phyloP scores from a whole-genome alignment of 2,888 invertebrate species.

The Electrophaes corylata region DNA sequence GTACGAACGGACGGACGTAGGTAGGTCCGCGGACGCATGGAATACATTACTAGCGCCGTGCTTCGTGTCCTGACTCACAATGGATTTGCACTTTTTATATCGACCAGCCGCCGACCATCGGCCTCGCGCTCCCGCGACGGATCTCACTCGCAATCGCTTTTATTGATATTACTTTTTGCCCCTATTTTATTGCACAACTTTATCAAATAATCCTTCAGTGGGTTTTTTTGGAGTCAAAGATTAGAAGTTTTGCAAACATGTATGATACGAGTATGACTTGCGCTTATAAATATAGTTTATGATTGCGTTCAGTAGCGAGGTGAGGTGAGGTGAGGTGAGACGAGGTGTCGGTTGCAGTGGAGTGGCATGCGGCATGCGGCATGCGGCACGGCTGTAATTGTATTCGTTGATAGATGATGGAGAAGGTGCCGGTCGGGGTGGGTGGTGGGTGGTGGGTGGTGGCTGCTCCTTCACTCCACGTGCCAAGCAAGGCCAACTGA shows the following conservation, averaged over 20 bases:
- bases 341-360: slow-evolving; percentile 2
- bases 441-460: too few relatives aligned
- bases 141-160: too few relatives aligned
- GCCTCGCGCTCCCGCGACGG: too few relatives aligned
- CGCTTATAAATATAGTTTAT: not conserved
- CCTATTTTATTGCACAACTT: too few relatives aligned
- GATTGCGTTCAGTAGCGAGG: not conserved
- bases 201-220: too few relatives aligned
- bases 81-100: not conserved
- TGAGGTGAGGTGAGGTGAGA: not conserved
- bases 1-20: too few relatives aligned
- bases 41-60: not conserved
- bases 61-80: not conserved
- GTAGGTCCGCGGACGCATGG: not conserved
- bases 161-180: too few relatives aligned
- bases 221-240: too few relatives aligned
- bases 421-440: too few relatives aligned
- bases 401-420: slow-evolving; percentile 35
- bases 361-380: not conserved
- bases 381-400: slow-evolving; percentile 20
- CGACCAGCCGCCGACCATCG: not conserved
- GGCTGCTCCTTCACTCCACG: too few relatives aligned
- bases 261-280: not conserved
- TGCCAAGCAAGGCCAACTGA: too few relatives aligned
- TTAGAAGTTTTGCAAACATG: too few relatives aligned